Evolutionary conservation across 2,113 vertebrate genomes (phyloP).

Genomic region (Pteruthius melanotis): DNA sequence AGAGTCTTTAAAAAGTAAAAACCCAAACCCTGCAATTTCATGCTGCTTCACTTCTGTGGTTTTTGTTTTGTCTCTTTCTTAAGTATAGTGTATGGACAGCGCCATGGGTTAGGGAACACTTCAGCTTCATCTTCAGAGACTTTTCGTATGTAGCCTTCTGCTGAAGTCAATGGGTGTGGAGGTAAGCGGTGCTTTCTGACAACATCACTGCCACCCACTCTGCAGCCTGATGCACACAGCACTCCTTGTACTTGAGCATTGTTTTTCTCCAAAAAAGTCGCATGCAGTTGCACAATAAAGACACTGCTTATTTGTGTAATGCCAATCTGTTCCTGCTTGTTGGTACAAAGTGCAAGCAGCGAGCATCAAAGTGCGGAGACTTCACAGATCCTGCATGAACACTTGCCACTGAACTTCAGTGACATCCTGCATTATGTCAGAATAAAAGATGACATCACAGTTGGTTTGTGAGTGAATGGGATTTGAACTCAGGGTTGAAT

Average conservation of each 20-base stretch:
- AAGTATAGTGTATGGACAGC: conserved; percentile 45
- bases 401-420: background rate
- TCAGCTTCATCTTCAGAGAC: conserved; percentile 28
- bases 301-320: conserved; percentile 22
- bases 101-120: conserved; percentile 37
- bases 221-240: conserved; percentile 39
- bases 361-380: background rate
- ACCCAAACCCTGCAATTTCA: background rate
- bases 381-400: conserved; percentile 37
- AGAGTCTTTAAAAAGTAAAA: background rate
- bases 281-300: conserved; percentile 35
- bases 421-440: background rate
- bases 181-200: conserved; percentile 37
- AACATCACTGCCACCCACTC: conserved; percentile 23
- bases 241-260: conserved; percentile 3
- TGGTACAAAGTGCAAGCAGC: background rate
- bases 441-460: background rate
- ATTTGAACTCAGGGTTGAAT: background rate
- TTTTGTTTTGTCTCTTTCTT: conserved; percentile 57
- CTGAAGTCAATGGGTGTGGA: conserved; percentile 62
- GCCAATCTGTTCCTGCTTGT: background rate
- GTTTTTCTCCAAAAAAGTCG: background rate
- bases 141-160: conserved; percentile 26
- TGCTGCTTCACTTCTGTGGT: conserved; percentile 44
- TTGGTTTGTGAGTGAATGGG: background rate